Evolutionary conservation across 2,113 vertebrate genomes (phyloP), one percentile per base, ranked within the genome.

Genomic region (Carassius gibelio): DNA sequence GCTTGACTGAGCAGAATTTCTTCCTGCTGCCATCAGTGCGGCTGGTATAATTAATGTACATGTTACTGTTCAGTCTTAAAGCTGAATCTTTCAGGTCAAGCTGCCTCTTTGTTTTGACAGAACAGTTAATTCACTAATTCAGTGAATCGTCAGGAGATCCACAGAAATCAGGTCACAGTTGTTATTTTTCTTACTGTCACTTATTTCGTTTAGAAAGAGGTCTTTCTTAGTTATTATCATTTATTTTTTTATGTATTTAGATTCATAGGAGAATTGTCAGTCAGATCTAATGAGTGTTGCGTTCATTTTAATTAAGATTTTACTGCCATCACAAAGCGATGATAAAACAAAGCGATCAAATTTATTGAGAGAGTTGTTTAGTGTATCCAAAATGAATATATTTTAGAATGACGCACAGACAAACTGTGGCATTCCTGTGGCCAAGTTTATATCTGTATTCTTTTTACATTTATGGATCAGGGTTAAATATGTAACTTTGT

Each of bases 51-150:
- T 66, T 81, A 81, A 69, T 69, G 26, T 69, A 52, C 19, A 23
- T 76, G 75, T 38, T 42, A 61, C 8, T 50, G 61, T 69, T 26
- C 59, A 26, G 57, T 23, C 8, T 14, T 61, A 7, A 7, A 71
- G 68, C 17, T 71, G 36, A 71, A 50, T 76, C 45, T 50, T 55
- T 76, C 75, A 76, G 48, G 75, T 55, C 75, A 76, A 55, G 48
- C 75, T 76, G 75, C 8, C 42, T 52, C 48, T 76, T 30, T 23
- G n/a, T 68, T 81, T 50, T 81, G 14, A 6, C n/a, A 26, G 15
- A 66, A 34, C 79, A 13, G n/a, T 64, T 3, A 23, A 17, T 64
- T 64, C 10, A 48, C 26, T 30, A 30, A 34, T 59, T 59, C 50
- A 42, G 0, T 38, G 30, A 78, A 59, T 78, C 5, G 4, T 61